A percentile compares a stretch with the other conserved stretches of the same genome.
Evolutionary conservation across 2,113 vertebrate genomes (phyloP).

Genomic region (Notechis scutatus): DNA sequence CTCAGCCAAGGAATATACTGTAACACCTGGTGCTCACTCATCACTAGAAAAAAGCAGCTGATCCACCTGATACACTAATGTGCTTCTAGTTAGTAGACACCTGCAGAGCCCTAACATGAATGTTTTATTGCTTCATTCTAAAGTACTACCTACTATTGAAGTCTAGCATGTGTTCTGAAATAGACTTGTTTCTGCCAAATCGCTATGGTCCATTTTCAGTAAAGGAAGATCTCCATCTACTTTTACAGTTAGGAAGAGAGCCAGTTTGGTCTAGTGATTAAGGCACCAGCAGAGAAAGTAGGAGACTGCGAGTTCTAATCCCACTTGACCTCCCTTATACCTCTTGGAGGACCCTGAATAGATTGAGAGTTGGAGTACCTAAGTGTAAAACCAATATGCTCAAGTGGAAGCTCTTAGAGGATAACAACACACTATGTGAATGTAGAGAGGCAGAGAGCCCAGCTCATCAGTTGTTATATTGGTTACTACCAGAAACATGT

Average conservation of each 20-base stretch:
- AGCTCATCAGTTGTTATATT: neutral
- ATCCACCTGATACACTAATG: neutral
- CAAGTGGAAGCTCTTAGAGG: neutral
- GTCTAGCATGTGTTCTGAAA: neutral
- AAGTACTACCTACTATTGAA: too few relatives aligned
- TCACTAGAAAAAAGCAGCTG: neutral
- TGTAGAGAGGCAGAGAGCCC: neutral
- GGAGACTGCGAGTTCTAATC: neutral
- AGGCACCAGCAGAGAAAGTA: neutral
- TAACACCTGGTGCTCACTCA: neutral
- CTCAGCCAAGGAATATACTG: neutral
- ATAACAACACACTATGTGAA: neutral
- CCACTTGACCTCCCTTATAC: neutral
- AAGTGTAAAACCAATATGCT: neutral
- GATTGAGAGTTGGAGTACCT: neutral
- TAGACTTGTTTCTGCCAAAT: neutral
- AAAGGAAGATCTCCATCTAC: neutral
- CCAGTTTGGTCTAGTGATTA: neutral
- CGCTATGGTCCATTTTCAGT: neutral
- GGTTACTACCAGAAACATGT: neutral
- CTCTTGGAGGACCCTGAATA: neutral
- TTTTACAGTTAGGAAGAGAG: neutral
- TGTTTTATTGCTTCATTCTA: neutral
- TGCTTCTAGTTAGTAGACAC: neutral
- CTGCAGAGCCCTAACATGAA: neutral